Evolutionary conservation across 53 echinoderm and acorn worm species (phyloP).

Genomic region (Holothuria leucospilota): DNA sequence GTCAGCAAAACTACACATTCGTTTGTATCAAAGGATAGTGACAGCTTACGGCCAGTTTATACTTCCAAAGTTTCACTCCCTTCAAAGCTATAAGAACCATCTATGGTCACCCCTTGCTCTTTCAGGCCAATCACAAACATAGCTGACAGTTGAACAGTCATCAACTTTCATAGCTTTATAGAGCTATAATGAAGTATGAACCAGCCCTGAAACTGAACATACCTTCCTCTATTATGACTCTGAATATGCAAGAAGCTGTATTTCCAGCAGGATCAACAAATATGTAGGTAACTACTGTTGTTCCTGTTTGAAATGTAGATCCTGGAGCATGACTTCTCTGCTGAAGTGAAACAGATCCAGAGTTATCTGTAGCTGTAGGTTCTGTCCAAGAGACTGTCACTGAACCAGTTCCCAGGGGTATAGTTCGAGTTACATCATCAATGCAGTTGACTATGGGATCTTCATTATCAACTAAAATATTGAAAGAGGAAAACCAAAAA

Average conservation of each 20-base stretch:
- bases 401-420: background rate
- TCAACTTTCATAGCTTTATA: too few relatives aligned
- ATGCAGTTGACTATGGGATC: slow-evolving; percentile 53
- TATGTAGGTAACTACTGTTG: slow-evolving; percentile 55
- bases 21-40: too few relatives aligned
- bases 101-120: too few relatives aligned
- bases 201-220: background rate
- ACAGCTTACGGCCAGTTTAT: too few relatives aligned
- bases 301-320: slow-evolving; percentile 40
- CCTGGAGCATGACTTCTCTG: slow-evolving; percentile 38
- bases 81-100: too few relatives aligned
- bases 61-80: too few relatives aligned
- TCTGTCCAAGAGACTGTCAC: slow-evolving; percentile 47
- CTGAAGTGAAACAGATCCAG: slow-evolving; percentile 4
- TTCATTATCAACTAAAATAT: slow-evolving; percentile 18
- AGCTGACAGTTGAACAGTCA: too few relatives aligned
- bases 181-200: too few relatives aligned
- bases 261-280: slow-evolving; percentile 56
- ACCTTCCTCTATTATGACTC: slow-evolving; percentile 3
- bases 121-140: too few relatives aligned
- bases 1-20: too few relatives aligned
- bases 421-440: background rate
- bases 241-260: slow-evolving; percentile 25
- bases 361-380: slow-evolving; percentile 65
- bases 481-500: background rate